Percentiles rank a stretch among this genome's conserved stretches.
Evolutionary conservation across 2,113 vertebrate genomes (phyloP).

Genomic region (Epinephelus lanceolatus): DNA sequence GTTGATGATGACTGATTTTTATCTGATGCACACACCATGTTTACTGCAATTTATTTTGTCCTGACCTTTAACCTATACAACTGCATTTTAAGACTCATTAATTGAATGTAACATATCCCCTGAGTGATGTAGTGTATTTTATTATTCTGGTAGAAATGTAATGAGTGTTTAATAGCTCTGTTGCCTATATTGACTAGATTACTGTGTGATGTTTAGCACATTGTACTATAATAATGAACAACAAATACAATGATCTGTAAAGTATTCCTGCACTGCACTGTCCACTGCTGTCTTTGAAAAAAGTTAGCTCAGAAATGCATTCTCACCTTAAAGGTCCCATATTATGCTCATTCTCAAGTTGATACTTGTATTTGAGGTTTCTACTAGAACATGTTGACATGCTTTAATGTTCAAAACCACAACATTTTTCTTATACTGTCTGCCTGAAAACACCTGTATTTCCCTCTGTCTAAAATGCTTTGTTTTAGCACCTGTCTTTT

Average conservation of each 20-base stretch:
- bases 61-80: background rate
- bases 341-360: too few relatives aligned
- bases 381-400: too few relatives aligned
- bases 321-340: background rate
- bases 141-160: background rate
- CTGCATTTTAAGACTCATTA: background rate
- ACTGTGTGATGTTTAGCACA: background rate
- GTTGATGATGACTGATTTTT: background rate
- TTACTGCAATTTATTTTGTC: background rate
- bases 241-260: background rate
- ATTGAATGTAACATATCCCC: background rate
- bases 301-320: background rate
- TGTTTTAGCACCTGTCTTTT: too few relatives aligned
- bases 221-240: background rate
- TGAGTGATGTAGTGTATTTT: background rate
- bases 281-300: background rate
- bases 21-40: constrained; percentile 14
- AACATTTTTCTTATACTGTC: too few relatives aligned
- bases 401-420: too few relatives aligned
- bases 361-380: too few relatives aligned
- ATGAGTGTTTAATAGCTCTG: background rate
- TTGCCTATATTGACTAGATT: background rate
- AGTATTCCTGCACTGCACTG: background rate
- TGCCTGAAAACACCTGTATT: too few relatives aligned
- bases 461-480: too few relatives aligned